Conservation (phyloP, 2,797 vertebrate genomes). For the Bradypus variegatus region DNA sequence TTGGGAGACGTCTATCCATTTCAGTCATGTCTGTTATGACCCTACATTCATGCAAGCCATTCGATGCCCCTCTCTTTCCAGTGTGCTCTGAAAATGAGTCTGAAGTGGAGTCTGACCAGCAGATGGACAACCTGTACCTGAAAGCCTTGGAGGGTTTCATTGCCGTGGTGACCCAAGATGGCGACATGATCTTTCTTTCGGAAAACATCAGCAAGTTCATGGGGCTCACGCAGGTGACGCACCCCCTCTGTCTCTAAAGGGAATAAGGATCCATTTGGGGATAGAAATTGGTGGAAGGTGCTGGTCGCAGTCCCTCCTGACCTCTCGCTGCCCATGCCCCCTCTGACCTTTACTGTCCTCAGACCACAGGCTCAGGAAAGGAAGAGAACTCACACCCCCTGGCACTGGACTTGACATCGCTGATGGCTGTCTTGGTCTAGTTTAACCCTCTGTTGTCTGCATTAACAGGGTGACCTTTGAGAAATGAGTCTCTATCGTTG, state of each 20-base stretch:
- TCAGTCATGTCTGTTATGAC: not conserved
- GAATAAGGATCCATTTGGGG: not conserved
- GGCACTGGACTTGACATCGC: not conserved
- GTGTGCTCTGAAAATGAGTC: constrained; percentile 75
- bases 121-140: constrained; percentile 94
- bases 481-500: not conserved
- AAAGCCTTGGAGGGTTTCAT: constrained; percentile 97
- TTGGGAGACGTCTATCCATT: not conserved
- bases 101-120: constrained; percentile 77
- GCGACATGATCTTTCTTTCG: constrained; percentile 96
- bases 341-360: not conserved
- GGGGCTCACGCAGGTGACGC: constrained; percentile 96
- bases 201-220: constrained; percentile 99
- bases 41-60: not conserved
- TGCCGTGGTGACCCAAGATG: constrained; percentile 94
- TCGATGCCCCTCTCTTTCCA: constrained; percentile 49
- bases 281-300: not conserved
- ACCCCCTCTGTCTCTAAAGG: not conserved
- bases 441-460: not conserved
- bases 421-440: not conserved
- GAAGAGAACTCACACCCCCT: no score
- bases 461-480: not conserved
- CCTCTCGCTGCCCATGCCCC: not conserved
- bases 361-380: not conserved
- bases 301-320: not conserved